phyloP scores from a whole-genome alignment of 30 jellyfish, hydroid and myxozoan genomes.

The Chrysaora quinquecirrha region DNA sequence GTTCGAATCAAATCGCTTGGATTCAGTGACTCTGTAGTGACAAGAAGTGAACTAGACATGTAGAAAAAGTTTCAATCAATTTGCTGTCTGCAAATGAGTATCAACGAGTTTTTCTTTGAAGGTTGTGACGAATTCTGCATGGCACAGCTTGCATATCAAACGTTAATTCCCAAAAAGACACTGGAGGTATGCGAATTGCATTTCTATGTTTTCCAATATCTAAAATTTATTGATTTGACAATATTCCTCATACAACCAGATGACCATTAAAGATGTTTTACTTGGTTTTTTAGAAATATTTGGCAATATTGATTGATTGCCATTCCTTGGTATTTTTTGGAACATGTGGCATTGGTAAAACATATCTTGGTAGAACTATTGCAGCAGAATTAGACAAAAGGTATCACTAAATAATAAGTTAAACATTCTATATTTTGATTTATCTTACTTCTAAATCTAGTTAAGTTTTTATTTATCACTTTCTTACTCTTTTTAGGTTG shows the following conservation, averaged over 20 bases:
- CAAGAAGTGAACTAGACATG: no score
- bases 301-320: slow-evolving; percentile 60
- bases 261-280: not conserved
- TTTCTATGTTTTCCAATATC: not conserved
- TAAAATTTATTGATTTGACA: not conserved
- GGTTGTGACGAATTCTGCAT: not conserved
- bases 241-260: not conserved
- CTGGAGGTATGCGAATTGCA: slow-evolving; percentile 55
- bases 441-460: not conserved
- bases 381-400: slow-evolving; percentile 53
- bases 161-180: slow-evolving; percentile 75
- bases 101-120: no score
- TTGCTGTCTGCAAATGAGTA: no score
- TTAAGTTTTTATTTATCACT: not conserved
- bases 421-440: not conserved
- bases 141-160: slow-evolving; percentile 74
- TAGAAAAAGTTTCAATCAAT: no score
- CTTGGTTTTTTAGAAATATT: slow-evolving; percentile 64
- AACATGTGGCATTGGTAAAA: slow-evolving; percentile 96
- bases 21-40: no score
- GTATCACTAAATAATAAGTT: no score
- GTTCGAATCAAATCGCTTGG: no score
- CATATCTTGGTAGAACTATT: slow-evolving; percentile 76
- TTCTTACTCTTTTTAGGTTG: not conserved
- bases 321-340: slow-evolving; percentile 82